Base-by-base conservation (phyloP, 2,113 vertebrate species). In the Gadus chalcogrammus region DNA sequence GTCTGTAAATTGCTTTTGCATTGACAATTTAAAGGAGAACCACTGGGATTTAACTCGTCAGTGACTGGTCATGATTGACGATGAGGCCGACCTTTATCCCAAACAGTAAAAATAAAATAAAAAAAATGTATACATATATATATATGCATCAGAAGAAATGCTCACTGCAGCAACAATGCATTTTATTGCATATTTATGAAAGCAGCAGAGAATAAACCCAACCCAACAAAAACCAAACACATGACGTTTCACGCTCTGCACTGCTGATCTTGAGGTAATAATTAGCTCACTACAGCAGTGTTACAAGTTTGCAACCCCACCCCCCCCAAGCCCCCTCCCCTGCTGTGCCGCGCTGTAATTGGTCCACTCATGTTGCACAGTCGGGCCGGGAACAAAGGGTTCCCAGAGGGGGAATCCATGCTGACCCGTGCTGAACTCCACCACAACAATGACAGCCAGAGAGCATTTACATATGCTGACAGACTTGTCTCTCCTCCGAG, bases 401-500 rank as follows among this genome's bases (percentile, higher is more conserved):
- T 92, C 90, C 91, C 88, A 76, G 88, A 85, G 88, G 91, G 87
- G 82, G 77, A 82, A 82, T 85, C 82, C 85, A 68, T 78, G 78
- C 78, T 92, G 90, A 92, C 91, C 90, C 88, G 82, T 76, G 79
- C 87, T 85, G 88, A 91, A 91, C 89, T 84, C 15, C 80, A 65
- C 66, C 78, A 75, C 84, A 80, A 91, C 88, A 90, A 90, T 88
- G 90, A 88, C 87, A 88, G 82, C 78, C 79, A 88, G 89, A 83
- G 91, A 92, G 85, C 86, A 90, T 92, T 92, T 89, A 88, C 91
- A 91, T 90, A 89, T 85, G 87, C 82, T 86, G 86, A 88, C 87
- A 87, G 87, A 90, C 86, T 85, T 84, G 83, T 86, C 86, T 88
- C 88, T 89, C 88, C 72, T 87, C 76, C 83, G 78, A 58, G 79